A percentile compares a stretch with the other conserved stretches of the same genome.
These are phyloP conservation scores for Vulpes lagopus DNA, from an alignment of 2,113 vertebrate genomes.

Conservation along the genomic window DNA sequence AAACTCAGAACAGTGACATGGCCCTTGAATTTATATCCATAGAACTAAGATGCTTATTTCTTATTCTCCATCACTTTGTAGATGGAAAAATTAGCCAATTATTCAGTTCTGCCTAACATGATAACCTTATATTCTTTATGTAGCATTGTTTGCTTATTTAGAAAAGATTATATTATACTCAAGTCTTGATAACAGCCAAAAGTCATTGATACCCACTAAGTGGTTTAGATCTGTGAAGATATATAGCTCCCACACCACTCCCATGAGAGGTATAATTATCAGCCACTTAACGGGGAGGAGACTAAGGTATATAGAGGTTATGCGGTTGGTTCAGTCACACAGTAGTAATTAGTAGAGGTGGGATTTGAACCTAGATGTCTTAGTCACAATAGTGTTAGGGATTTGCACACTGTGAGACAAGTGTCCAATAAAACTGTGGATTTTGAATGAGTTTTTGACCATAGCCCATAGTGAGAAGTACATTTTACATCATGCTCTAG, in stretches of 20 bases:
- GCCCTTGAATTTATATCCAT: constrained; percentile 10
- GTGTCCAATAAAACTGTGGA: neutral
- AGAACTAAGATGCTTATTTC: neutral
- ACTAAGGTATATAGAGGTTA: neutral
- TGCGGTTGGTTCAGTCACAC: neutral
- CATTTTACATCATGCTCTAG: neutral
- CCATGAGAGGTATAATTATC: neutral
- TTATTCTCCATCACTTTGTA: neutral
- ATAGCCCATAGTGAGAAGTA: neutral
- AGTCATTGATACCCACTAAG: neutral
- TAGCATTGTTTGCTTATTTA: neutral
- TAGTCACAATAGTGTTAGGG: neutral
- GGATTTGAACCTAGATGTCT: neutral
- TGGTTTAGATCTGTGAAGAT: neutral
- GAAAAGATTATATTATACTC: neutral
- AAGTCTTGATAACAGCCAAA: neutral
- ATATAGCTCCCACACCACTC: neutral
- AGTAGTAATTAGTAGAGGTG: neutral
- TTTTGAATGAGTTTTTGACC: neutral
- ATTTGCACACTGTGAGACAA: neutral
- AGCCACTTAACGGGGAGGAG: neutral
- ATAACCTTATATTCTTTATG: neutral
- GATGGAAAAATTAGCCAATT: neutral
- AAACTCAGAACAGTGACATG: neutral
- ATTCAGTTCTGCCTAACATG: neutral